A percentile compares a stretch with the other conserved stretches of the same genome.
These are phyloP conservation scores for Lacanobia wlatinum DNA, from an alignment of 2,888 invertebrate genomes.

Conservation along the genomic window DNA sequence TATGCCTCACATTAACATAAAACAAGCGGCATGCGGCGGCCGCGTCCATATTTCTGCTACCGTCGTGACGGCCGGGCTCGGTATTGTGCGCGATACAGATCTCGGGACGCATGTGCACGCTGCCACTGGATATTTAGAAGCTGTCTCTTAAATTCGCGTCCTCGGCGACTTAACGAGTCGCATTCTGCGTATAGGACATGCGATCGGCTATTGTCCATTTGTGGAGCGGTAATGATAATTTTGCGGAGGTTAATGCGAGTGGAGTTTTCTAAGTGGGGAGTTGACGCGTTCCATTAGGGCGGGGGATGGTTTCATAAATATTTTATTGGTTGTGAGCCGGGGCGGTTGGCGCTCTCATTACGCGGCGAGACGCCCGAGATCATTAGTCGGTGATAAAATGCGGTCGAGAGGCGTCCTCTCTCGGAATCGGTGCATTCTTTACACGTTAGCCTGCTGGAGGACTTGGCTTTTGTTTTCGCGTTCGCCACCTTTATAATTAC, in stretches of 20 bases:
- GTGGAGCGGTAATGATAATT: constrained; percentile 69
- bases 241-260: constrained; percentile 71
- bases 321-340: constrained; percentile 85
- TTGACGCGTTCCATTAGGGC: constrained; percentile 85
- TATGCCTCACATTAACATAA: constrained; percentile 89
- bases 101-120: constrained; percentile 85
- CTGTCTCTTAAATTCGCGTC: constrained; percentile 88
- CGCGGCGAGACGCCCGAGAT: constrained; percentile 78
- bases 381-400: constrained; percentile 89
- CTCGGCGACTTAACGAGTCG: constrained; percentile 86
- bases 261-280: constrained; percentile 75
- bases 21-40: constrained; percentile 84
- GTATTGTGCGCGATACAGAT: constrained; percentile 90
- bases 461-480: constrained; percentile 78
- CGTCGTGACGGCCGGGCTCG: constrained; percentile 87
- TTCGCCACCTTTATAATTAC: constrained; percentile 77
- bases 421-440: constrained; percentile 79
- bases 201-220: constrained; percentile 83
- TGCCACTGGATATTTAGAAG: constrained; percentile 89
- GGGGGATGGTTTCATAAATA: constrained; percentile 87
- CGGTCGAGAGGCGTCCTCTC: constrained; percentile 74
- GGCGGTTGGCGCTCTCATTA: constrained; percentile 84
- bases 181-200: constrained; percentile 86
- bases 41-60: constrained; percentile 88
- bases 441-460: constrained; percentile 70